Conservation (phyloP, 2,113 vertebrate genomes). For the Columbina picui region DNA sequence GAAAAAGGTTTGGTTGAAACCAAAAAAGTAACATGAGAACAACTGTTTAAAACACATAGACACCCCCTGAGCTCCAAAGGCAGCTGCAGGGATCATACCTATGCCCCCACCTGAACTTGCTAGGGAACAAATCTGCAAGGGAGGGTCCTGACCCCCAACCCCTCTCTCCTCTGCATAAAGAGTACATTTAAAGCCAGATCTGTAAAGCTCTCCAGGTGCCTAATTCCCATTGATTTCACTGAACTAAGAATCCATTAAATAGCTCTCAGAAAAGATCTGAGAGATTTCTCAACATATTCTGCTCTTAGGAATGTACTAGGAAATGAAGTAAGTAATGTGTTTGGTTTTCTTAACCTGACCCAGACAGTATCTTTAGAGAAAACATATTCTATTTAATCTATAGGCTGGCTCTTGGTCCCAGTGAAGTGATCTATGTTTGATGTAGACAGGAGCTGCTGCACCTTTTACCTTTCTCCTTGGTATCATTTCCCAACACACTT, state of each 20-base stretch:
- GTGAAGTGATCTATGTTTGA: neutral
- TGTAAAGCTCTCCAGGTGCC: neutral
- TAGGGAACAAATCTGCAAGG: neutral
- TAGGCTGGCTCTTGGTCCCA: neutral
- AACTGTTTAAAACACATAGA: neutral
- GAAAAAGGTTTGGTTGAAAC: neutral
- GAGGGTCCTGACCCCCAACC: fast-evolving
- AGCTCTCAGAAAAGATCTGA: neutral
- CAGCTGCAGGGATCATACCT: neutral
- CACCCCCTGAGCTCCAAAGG: neutral
- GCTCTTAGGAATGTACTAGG: neutral
- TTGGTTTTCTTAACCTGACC: neutral
- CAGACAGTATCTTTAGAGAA: neutral
- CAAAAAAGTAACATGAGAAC: neutral
- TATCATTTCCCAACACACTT: neutral
- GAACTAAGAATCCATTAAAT: neutral
- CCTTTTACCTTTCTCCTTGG: neutral
- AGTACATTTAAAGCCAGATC: neutral
- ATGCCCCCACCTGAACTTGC: neutral
- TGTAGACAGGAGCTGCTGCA: neutral
- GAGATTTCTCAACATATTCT: neutral
- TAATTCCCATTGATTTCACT: neutral
- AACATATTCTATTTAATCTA: neutral
- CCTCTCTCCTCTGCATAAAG: neutral
- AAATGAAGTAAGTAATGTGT: neutral